Base-by-base conservation (phyloP, 1,140 invertebrate species). In the Amyelois transitella region DNA sequence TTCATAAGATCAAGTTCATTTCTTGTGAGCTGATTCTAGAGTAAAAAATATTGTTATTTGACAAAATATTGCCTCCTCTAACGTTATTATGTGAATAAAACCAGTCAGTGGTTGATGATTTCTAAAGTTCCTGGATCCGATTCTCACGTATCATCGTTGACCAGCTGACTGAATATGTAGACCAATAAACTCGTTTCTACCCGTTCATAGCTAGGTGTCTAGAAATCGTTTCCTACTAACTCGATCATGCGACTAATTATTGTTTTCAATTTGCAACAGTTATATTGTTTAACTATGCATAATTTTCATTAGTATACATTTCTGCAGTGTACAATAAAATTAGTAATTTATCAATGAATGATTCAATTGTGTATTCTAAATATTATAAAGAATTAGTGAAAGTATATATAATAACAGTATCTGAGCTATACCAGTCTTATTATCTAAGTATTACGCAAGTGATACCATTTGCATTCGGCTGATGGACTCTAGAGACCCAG, bases 141-240 rank as follows among this genome's bases (percentile, higher is more conserved):
- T 77, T 85, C 78, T 82, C 80, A 79, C 66, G 70, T 84, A 77
- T 81, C 75, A 76, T 70, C 61, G 70, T 51, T 81, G 78, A 64
- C 72, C 77, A 81, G 75, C 72, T 64, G 72, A 72, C 58, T 86
- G 79, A 53, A 76, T 83, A 87, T 87, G 81, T 87, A 74, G 81
- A 82, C 71, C 84, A 76, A 71, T 76, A 75, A 86, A 84, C 84
- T 81, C 72, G 81, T 83, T 87, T 87, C 74, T 83, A 83, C 79
- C 69, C 71, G 60, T 64, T 64, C 65, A 72, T 72, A 62, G 67
- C 61, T 62, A 66, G 64, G 64, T 77, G 65, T 77, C 72, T 82
- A 83, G 81, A 85, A 87, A 87, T 81, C 75, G 79, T 77, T 87
- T 82, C 79, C 77, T 81, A 81, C 69, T 78, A 77, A 70, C 65